Evolutionary conservation across 2,113 vertebrate species (phyloP), one percentile per base, ranked within the genome.

Genomic region (Forbesichthys papilliferus): DNA sequence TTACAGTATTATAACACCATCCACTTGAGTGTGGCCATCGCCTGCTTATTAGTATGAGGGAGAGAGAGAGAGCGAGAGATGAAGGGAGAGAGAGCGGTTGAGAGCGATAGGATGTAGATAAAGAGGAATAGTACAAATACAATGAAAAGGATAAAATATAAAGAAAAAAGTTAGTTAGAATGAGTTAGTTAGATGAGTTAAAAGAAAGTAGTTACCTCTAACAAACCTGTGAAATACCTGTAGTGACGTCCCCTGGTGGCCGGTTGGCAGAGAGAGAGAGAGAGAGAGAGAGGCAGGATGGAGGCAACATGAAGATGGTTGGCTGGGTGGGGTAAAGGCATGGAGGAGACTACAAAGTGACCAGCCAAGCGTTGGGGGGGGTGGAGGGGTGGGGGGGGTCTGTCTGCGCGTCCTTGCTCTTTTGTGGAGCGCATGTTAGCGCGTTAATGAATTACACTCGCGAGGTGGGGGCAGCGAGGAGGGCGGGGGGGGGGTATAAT

Each of bases 361-460:
- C 84, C 92, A 65, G 87, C 84, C 81, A 90, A 90, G 90, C 86
- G 79, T 68, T 16, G 16, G 16, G 80, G 75, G 49, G 42, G 65
- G 55, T n/a, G 79, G 75, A 78, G 82, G 69, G 27, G 80, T 74
- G 49, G 42, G 58, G 56, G 20, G 79, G 75, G 47, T 34, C 68
- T 62, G 76, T 72, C 9, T 14, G 80, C 76, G 68, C 27, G 85
- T 91, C 91, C 90, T 93, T 94, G 92, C 92, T 91, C 79, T 77
- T 81, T 86, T 80, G 83, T 83, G 81, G 93, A 91, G 91, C 92
- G 86, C 93, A 90, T 94, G 94, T 92, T 92, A 93, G 93, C 90
- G 91, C 89, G 91, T 93, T 96, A 95, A 96, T 96, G 93, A 94
- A 94, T 95, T 94, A 91, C 92, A 92, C 86, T 86, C 27, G 27